phyloP scores from a whole-genome alignment of 2,113 vertebrate species.

The Microcebus jonahi region DNA sequence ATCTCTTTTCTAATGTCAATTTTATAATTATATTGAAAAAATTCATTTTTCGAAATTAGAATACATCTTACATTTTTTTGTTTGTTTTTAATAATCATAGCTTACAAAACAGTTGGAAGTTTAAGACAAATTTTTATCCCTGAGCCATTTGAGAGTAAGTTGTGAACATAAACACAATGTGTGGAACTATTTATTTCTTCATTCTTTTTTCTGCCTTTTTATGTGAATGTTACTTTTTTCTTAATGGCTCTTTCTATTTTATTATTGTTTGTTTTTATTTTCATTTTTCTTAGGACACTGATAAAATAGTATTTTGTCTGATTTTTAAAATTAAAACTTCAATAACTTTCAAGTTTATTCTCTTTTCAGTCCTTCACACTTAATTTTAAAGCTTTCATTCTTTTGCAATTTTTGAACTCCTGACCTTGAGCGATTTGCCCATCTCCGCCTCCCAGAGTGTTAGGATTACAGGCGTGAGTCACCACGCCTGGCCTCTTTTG shows the following conservation, averaged over 20 bases:
- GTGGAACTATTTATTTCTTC: neutral
- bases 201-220: neutral
- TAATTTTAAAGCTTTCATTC: neutral
- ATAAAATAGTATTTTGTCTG: neutral
- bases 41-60: neutral
- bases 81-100: neutral
- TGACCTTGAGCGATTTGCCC: no score
- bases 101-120: neutral
- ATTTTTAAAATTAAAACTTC: neutral
- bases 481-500: neutral
- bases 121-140: neutral
- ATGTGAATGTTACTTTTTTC: neutral
- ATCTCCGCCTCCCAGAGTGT: no score
- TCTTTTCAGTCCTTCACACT: neutral
- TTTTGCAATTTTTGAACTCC: neutral
- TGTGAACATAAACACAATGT: no score
- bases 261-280: no score
- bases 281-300: neutral
- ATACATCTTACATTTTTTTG: neutral
- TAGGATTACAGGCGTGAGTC: no score
- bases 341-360: neutral
- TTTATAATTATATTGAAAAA: neutral
- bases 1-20: neutral
- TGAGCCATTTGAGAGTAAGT: neutral
- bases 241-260: neutral